Evolutionary conservation across 2,797 vertebrate species (phyloP).

Genomic region (Poecile montanus): DNA sequence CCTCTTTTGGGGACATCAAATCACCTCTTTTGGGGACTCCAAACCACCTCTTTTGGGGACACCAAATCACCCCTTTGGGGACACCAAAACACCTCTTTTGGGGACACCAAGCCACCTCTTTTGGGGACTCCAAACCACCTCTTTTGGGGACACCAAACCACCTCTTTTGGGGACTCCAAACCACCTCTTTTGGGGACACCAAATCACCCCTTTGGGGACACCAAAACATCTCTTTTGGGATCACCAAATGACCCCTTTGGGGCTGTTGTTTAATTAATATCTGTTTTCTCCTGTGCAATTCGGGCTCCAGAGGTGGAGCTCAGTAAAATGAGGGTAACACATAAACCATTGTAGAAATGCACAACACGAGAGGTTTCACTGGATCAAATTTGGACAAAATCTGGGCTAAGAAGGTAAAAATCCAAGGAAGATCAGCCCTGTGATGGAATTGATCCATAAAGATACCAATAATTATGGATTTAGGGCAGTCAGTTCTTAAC

Average conservation of each 20-base stretch:
- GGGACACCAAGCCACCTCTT: neutral
- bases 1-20: neutral
- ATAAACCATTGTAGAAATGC: rapidly evolving
- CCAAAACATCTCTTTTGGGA: neutral
- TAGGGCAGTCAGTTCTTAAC: neutral
- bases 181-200: neutral
- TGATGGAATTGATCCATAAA: rapidly evolving
- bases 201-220: neutral
- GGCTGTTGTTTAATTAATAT: neutral
- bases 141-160: neutral
- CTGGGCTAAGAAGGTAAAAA: neutral
- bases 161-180: neutral
- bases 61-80: neutral
- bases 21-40: no score
- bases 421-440: no score
- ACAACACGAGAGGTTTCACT: neutral
- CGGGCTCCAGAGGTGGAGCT: neutral
- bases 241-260: neutral
- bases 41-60: neutral
- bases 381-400: rapidly evolving
- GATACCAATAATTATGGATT: rapidly evolving
- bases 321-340: neutral
- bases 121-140: neutral
- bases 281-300: neutral
- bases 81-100: neutral